A percentile compares a stretch with the other conserved stretches of the same genome.
These are phyloP conservation scores for Takifugu flavidus DNA, from an alignment of 2,113 vertebrate genomes.

Conservation along the genomic window DNA sequence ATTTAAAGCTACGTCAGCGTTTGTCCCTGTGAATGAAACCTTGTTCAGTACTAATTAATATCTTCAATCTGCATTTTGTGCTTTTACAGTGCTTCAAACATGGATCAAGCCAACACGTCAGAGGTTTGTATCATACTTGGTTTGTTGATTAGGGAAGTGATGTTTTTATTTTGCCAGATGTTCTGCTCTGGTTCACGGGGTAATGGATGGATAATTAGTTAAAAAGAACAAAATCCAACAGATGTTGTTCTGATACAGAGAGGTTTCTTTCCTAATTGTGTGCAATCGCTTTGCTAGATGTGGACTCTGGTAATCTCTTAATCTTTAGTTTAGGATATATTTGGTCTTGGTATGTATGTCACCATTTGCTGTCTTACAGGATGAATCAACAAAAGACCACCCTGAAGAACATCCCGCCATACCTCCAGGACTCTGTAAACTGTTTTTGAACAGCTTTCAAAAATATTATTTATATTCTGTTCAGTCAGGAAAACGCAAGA, in stretches of 20 bases:
- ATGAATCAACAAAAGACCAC: conserved; percentile 62
- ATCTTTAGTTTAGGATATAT: not conserved
- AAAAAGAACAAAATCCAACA: not conserved
- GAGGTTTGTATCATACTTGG: conserved; percentile 54
- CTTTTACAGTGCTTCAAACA: conserved; percentile 36
- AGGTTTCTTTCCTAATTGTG: not conserved
- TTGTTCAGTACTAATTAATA: not conserved
- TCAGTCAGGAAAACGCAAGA: not conserved
- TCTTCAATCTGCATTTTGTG: conserved; percentile 14
- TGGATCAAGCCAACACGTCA: conserved; percentile 73
- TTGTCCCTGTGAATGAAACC: conserved; percentile 16
- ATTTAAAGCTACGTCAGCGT: conserved; percentile 57
- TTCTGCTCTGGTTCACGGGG: not conserved
- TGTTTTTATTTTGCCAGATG: conserved; percentile 4
- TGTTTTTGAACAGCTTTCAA: not conserved
- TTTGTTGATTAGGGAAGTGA: not conserved
- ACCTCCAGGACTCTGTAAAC: conserved; percentile 71
- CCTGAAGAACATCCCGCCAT: conserved; percentile 56
- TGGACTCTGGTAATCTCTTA: not conserved
- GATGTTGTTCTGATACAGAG: not conserved
- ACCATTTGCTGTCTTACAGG: conserved; percentile 53
- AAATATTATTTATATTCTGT: not conserved
- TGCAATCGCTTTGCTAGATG: not conserved
- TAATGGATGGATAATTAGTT: not conserved
- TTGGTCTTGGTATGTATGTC: not conserved